These are phyloP conservation scores for Palaemon carinicauda DNA, from an alignment of 1,140 invertebrate species.

Conservation along the genomic window DNA sequence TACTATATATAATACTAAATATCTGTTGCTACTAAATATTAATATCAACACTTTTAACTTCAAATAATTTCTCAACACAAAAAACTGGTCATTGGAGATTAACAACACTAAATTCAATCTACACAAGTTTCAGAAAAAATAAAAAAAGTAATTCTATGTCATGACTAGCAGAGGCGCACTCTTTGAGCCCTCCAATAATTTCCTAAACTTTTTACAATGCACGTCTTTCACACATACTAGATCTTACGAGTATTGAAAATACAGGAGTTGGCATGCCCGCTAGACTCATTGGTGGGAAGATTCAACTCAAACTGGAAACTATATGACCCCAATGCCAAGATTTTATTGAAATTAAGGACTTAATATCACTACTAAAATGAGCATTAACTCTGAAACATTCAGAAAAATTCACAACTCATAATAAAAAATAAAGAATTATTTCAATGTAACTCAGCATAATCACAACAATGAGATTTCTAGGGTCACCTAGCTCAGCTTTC, in stretches of 20 bases:
- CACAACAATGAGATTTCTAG: too few species aligned
- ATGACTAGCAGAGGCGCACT: conserved; percentile 49
- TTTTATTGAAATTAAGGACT: too few species aligned
- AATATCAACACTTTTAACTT: too few species aligned
- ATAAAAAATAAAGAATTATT: too few species aligned
- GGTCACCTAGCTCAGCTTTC: background rate
- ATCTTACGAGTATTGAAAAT: conserved; percentile 55
- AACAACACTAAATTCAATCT: background rate
- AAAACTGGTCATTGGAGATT: too few species aligned
- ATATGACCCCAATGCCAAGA: background rate
- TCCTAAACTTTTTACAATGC: background rate
- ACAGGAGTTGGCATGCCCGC: background rate
- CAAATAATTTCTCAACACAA: too few species aligned
- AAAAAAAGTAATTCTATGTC: conserved; percentile 24
- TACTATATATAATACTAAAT: too few species aligned
- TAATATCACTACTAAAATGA: too few species aligned
- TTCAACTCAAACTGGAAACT: background rate
- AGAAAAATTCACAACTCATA: background rate
- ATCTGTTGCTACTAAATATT: too few species aligned
- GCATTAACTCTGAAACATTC: background rate
- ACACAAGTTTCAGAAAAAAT: background rate
- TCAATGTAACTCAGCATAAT: too few species aligned
- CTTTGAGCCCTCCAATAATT: conserved; percentile 11
- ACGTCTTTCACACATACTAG: conserved; percentile 46
- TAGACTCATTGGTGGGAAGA: background rate